A percentile compares a stretch with the other conserved stretches of the same genome.
phyloP scores from a whole-genome alignment of 2,888 invertebrate genomes.

The Urechis unicinctus region DNA sequence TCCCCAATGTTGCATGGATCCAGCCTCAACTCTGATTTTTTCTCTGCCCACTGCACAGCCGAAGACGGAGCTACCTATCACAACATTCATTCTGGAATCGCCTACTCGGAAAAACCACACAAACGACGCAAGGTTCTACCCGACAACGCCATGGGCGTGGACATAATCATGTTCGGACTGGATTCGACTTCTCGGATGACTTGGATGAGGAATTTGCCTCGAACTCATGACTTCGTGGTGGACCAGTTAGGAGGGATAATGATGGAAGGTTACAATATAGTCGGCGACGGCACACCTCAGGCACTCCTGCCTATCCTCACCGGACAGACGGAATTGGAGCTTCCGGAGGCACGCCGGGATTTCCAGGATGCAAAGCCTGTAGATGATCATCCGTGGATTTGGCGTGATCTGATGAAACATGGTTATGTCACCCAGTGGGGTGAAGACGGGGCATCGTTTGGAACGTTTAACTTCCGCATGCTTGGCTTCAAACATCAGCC shows the following conservation, averaged over 20 bases:
- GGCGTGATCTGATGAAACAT: conserved; percentile 64
- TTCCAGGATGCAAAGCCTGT: conserved; percentile 58
- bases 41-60: too few species aligned
- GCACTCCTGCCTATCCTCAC: conserved; percentile 26
- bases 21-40: too few species aligned
- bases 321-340: conserved; percentile 20
- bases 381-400: conserved; percentile 77
- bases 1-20: too few species aligned
- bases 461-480: conserved; percentile 84
- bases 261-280: conserved; percentile 26
- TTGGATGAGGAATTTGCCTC: conserved; percentile 40
- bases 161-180: conserved; percentile 69
- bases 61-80: too few species aligned
- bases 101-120: too few species aligned
- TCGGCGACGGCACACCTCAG: conserved; percentile 25
- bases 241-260: conserved; percentile 30
- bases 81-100: too few species aligned
- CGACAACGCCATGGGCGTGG: too few species aligned
- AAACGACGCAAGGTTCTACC: too few species aligned
- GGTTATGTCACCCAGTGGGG: conserved; percentile 67
- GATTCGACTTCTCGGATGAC: conserved; percentile 75
- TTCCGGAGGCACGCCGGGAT: conserved; percentile 20
- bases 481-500: too few species aligned
- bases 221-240: conserved; percentile 36
- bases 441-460: too few species aligned